A percentile compares a stretch with the other conserved stretches of the same genome.
Evolutionary conservation across 2,797 vertebrate species (phyloP).

Genomic region (Tapirus indicus): DNA sequence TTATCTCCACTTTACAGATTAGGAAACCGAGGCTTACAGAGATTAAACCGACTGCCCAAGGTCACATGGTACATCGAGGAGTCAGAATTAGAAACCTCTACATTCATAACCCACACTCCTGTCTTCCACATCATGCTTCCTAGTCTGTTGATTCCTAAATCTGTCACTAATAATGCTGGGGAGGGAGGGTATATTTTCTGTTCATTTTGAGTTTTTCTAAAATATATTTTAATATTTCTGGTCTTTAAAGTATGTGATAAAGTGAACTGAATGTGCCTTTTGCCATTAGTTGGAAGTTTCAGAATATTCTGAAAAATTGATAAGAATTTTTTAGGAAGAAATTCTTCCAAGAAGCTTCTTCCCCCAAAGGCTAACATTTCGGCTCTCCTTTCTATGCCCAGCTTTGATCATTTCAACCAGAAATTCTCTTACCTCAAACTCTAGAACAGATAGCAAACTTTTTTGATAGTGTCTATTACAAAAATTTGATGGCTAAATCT

Average conservation of each 20-base stretch:
- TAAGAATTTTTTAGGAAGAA: background rate
- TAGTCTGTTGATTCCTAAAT: background rate
- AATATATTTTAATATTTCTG: background rate
- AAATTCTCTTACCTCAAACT: conserved; percentile 26
- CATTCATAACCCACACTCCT: accelerated
- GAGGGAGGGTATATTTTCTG: background rate
- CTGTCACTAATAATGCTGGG: background rate
- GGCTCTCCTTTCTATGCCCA: background rate
- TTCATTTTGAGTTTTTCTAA: background rate
- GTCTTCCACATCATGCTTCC: background rate
- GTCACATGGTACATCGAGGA: accelerated
- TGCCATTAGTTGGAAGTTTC: background rate
- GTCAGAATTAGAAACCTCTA: background rate
- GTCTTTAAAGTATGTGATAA: background rate
- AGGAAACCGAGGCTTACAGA: background rate
- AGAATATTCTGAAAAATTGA: background rate
- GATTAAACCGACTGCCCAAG: background rate
- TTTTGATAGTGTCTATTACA: background rate
- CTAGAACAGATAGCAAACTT: background rate
- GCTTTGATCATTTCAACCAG: background rate
- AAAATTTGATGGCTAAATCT: background rate
- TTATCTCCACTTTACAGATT: background rate
- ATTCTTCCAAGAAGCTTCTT: background rate
- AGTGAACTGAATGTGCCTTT: background rate
- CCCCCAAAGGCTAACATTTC: background rate